Conservation (phyloP, 2,797 vertebrate species). For the Mus spretus region DNA sequence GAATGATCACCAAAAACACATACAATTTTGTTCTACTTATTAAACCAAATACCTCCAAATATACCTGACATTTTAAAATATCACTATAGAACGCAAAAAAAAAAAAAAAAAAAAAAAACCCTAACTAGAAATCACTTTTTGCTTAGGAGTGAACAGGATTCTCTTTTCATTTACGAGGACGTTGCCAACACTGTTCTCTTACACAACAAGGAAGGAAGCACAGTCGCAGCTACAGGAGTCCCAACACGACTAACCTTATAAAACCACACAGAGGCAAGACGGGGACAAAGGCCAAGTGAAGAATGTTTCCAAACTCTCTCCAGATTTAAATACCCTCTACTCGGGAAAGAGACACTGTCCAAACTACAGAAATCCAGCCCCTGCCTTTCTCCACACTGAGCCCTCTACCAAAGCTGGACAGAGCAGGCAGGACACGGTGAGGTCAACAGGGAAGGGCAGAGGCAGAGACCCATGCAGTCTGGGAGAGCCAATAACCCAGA, state of each 20-base stretch:
- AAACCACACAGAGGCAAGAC: neutral
- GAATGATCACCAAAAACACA: slow-evolving; percentile 36
- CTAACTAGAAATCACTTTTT: neutral
- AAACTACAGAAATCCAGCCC: neutral
- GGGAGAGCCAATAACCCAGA: neutral
- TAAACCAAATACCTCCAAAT: slow-evolving; percentile 62
- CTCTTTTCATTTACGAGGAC: slow-evolving; percentile 57
- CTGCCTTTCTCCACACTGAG: neutral
- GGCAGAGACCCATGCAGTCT: neutral
- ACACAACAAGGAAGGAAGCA: neutral
- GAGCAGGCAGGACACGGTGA: neutral
- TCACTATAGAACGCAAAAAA: neutral
- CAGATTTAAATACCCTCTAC: slow-evolving; percentile 12
- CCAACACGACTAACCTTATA: neutral
- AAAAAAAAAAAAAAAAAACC: neutral
- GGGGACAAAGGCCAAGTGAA: neutral
- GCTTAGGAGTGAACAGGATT: slow-evolving; percentile 36
- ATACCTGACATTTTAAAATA: slow-evolving; percentile 55
- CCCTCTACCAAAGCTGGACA: neutral
- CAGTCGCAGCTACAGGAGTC: neutral
- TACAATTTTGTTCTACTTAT: slow-evolving; percentile 11
- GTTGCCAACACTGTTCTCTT: slow-evolving; percentile 22
- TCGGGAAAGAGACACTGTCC: neutral
- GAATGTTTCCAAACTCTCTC: neutral
- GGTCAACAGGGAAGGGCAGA: neutral